Percentiles rank a stretch among this genome's conserved stretches.
These are phyloP conservation scores for Tanypteryx hageni DNA, from an alignment of 2,888 invertebrate species.

Conservation along the genomic window DNA sequence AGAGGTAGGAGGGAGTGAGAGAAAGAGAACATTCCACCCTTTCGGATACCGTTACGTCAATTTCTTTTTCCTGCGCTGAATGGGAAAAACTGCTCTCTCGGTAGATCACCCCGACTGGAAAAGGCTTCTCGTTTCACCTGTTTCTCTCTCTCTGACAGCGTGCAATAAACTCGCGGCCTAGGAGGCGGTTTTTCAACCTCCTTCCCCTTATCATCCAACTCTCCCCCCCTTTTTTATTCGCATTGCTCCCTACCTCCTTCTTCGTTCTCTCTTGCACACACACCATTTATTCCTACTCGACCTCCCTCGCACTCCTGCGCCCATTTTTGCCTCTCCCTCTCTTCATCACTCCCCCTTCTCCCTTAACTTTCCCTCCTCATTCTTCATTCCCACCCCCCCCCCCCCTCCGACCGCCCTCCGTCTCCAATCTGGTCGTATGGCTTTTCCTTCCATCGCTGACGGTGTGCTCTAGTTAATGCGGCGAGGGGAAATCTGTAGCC, in stretches of 20 bases:
- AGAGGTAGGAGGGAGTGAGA: not conserved
- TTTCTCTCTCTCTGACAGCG: not conserved
- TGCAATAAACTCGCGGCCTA: constrained; percentile 10
- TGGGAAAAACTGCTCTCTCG: not conserved
- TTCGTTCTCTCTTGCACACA: not conserved
- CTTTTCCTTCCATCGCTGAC: not conserved
- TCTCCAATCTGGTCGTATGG: not conserved
- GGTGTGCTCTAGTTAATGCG: not conserved
- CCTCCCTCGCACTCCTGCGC: too few species aligned
- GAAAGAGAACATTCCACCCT: not conserved
- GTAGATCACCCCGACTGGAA: not conserved
- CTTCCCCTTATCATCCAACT: not conserved
- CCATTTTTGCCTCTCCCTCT: not conserved
- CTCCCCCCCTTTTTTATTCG: not conserved
- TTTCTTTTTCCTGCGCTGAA: constrained; percentile 9
- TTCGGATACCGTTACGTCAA: not conserved
- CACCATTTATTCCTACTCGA: not conserved
- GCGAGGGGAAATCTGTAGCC: too few species aligned
- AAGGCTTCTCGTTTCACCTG: constrained; percentile 35
- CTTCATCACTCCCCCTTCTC: not conserved
- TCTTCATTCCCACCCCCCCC: not conserved
- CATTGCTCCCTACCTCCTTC: not conserved
- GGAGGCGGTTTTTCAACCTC: not conserved
- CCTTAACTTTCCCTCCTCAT: not conserved
- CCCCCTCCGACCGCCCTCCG: not conserved